Evolutionary conservation across 2,888 invertebrate species (phyloP), one percentile per base, ranked within the genome.

Genomic region (Thera obeliscata): DNA sequence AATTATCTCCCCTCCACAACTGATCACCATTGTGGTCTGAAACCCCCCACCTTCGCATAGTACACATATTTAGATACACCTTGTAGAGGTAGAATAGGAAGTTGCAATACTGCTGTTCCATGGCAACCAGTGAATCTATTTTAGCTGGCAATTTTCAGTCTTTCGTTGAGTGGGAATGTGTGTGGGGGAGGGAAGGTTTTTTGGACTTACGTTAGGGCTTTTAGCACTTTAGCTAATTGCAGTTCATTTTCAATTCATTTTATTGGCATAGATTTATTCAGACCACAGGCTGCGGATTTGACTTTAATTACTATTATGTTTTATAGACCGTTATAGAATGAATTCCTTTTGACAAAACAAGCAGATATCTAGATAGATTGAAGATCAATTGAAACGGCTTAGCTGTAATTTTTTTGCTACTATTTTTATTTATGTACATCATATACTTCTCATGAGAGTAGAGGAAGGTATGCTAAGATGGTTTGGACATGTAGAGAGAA

Each of bases 171-270:
- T 68, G 62, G 63, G 70, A 62, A 52, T 2, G 41, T n/a, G n/a
- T n/a, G n/a, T n/a, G 61, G 61, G 41, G 61, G 62, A 69, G 69
- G 73, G 70, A 66, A 57, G 69, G 77, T 83, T 83, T 83, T 82
- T 79, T 76, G 74, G 77, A 74, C 76, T 73, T 76, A 75, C 78
- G 76, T 77, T 78, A 76, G 72, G 76, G 76, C 76, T 77, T 74
- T 78, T 73, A 74, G 78, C 80, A 78, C 80, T 82, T 83, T 80
- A 75, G 76, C 78, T 84, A 83, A 84, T 84, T 82, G 81, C 81
- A 80, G 78, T 82, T 79, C 78, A 81, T 83, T 83, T 76, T 78
- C 80, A 80, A 77, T 82, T 80, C 75, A 81, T 81, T 83, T 80
- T 81, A 77, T 81, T 79, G 75, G 66, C 66, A 79, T 80, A 79